These are phyloP conservation scores for Sorex araneus DNA, from an alignment of 2,113 vertebrate species.

Conservation along the genomic window DNA sequence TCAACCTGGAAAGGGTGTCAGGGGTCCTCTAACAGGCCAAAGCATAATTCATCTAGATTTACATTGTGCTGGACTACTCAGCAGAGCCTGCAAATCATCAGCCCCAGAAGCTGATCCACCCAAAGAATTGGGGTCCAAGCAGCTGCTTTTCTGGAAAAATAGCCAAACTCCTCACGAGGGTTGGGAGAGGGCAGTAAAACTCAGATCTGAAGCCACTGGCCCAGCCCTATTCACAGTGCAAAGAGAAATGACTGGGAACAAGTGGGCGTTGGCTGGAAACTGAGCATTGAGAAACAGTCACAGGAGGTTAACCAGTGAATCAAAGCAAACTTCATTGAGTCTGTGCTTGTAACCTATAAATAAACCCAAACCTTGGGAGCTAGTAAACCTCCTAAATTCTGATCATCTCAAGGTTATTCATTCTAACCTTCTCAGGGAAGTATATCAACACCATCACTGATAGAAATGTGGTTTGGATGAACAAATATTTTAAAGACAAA, in stretches of 20 bases:
- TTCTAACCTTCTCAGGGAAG: conserved; percentile 11
- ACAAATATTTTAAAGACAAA: conserved; percentile 28
- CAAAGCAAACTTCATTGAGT: conserved; percentile 66
- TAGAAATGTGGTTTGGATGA: conserved; percentile 34
- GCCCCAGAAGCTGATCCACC: conserved; percentile 57
- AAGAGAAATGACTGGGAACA: neutral
- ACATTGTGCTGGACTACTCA: conserved; percentile 71
- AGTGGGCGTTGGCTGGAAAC: neutral
- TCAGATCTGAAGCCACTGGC: conserved; percentile 27
- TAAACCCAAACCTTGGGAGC: conserved; percentile 71
- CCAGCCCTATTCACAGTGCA: neutral
- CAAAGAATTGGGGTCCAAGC: conserved; percentile 48
- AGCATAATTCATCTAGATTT: conserved; percentile 84
- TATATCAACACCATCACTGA: conserved; percentile 35
- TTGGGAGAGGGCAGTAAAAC: neutral
- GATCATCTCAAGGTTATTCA: conserved; percentile 73
- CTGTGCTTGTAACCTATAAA: conserved; percentile 70
- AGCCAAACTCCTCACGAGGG: neutral
- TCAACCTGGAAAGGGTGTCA: conserved; percentile 58
- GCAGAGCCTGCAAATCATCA: conserved; percentile 65
- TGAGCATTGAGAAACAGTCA: conserved; percentile 19
- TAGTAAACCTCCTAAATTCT: conserved; percentile 29
- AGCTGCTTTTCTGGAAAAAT: conserved; percentile 58
- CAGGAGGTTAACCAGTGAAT: conserved; percentile 73
- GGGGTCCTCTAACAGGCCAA: conserved; percentile 64